Conservation (phyloP, 2,888 invertebrate species). For the Plagodis pulveraria region DNA sequence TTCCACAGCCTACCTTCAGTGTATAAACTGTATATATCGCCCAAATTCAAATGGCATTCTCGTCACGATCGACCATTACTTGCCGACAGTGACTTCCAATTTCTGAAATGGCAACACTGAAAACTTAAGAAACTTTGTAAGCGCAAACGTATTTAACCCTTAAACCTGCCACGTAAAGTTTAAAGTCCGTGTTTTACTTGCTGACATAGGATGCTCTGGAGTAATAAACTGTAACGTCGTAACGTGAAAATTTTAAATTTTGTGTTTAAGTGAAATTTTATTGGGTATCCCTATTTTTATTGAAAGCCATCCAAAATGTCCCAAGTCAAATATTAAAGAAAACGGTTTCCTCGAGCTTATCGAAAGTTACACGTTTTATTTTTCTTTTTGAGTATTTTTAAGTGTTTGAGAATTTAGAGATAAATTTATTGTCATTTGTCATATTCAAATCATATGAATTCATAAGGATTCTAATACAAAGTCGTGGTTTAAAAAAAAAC, state of each 20-base stretch:
- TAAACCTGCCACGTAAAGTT: slow-evolving; percentile 28
- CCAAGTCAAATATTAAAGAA: slow-evolving; percentile 41
- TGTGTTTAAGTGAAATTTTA: slow-evolving; percentile 83
- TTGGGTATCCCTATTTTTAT: slow-evolving; percentile 75
- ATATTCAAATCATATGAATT: too few relatives aligned
- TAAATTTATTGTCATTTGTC: too few relatives aligned
- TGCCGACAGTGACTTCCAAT: slow-evolving; percentile 84
- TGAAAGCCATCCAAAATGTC: slow-evolving; percentile 56
- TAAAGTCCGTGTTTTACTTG: slow-evolving; percentile 18
- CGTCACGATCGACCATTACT: slow-evolving; percentile 81
- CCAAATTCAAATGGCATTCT: slow-evolving; percentile 76
- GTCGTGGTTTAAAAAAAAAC: too few relatives aligned
- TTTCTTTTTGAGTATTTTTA: too few relatives aligned
- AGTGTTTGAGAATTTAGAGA: too few relatives aligned
- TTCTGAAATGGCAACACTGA: slow-evolving; percentile 60
- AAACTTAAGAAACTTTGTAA: slow-evolving; percentile 45
- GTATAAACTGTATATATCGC: slow-evolving; percentile 59
- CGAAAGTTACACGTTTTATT: neutral
- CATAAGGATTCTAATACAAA: too few relatives aligned
- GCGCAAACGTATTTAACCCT: slow-evolving; percentile 38
- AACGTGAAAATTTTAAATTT: slow-evolving; percentile 82
- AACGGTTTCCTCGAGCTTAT: slow-evolving; percentile 22
- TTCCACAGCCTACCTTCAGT: slow-evolving; percentile 52
- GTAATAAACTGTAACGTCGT: slow-evolving; percentile 49
- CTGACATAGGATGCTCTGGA: slow-evolving; percentile 41